Evolutionary conservation across 23 tunicate genomes (phyloP), one percentile per base, ranked within the genome.

Genomic region (Clavelina lepadiformis): DNA sequence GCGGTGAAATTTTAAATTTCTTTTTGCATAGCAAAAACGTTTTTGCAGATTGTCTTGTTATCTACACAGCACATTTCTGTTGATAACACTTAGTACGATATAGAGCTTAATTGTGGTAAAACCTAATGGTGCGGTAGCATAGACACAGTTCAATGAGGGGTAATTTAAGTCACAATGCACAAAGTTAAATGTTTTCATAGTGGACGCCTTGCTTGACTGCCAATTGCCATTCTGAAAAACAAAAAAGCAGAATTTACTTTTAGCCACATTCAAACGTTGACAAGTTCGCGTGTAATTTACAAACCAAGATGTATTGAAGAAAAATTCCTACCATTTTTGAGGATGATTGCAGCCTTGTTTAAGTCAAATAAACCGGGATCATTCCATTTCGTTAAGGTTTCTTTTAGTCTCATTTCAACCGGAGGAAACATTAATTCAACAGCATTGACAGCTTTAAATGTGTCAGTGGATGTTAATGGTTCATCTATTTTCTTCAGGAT

Each of bases 191-290:
- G n/a, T 66, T 57, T 24, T 46, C 19, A 27, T 46, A 66, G 35
- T 4, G 29, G 19, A 22, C 30, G 5, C 72, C 72, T 46, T 66
- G 46, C 3, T 23, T 57, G 18, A 46, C 46, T 6, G 72, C 72
- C 3, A 28, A 46, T 23, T 66, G 46, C 72, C 72, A 66, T 27
- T 66, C 72, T 66, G 57, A 45, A 66, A 66, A 45, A 63, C 28
- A 35, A 25, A 63, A 63, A 41, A 41, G 15, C 49, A 41, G 49
- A 41, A 41, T 41, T 41, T 41, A 11, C 15, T 15, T 41, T 11
- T 41, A n/a, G n/a, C n/a, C 15, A 41, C 11, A 41, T 41, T 41
- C 49, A 41, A 15, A 11, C 11, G 15, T 41, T 8, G 15, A 41
- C 11, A 11, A 41, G 13, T 8, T 41, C 13, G 13, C 49, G 15